Base-by-base conservation (phyloP, 2,113 vertebrate species). In the Amblyornis subalaris region DNA sequence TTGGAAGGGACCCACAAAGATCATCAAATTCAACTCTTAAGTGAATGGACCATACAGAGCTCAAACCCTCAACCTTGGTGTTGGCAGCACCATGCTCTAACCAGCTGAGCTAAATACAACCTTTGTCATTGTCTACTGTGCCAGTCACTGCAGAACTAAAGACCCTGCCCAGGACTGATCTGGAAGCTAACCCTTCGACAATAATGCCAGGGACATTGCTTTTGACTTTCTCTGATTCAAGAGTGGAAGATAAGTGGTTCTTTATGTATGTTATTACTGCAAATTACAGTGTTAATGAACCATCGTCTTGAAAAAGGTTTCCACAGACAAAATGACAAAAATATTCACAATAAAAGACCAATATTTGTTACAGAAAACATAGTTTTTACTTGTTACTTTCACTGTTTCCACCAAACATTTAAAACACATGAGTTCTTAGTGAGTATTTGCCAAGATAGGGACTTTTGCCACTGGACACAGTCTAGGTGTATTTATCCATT, bases 1-100 rank as follows among this genome's bases (percentile, higher is more conserved):
- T 22, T 66, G 10, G 25, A 35, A 55, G 29, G 42, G 53, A 35
- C 31, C 31, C 22, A 36, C 14, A 58, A 36, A 9, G 11, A 35
- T 42, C 17, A 26, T 36, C 10, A 6, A 54, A 5, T 51, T 4
- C 22, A 58, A 44, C 10, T 31, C 29, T 22, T 25, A 31, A 44
- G 14, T 31, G 5, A 51, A 33, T 7, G 13, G 11, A 21, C 13
- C 7, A 22, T 22, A 22, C 21, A 42, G 0, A 0, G 10, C 50
- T 31, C 0, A 1, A 51, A 58, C 18, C 31, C 36, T 33, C 71
- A 58, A 3, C 17, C 26, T 35, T 51, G 16, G 13, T 26, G 4
- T 9, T 67, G 26, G 25, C 44, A 67, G 21, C 53, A 50, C 10
- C 0, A 0, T 36, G 25, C 17, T 44, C 36, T 14, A 25, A 9